These are phyloP conservation scores for Protonibea diacanthus DNA, from an alignment of 2,797 vertebrate species.

Conservation along the genomic window DNA sequence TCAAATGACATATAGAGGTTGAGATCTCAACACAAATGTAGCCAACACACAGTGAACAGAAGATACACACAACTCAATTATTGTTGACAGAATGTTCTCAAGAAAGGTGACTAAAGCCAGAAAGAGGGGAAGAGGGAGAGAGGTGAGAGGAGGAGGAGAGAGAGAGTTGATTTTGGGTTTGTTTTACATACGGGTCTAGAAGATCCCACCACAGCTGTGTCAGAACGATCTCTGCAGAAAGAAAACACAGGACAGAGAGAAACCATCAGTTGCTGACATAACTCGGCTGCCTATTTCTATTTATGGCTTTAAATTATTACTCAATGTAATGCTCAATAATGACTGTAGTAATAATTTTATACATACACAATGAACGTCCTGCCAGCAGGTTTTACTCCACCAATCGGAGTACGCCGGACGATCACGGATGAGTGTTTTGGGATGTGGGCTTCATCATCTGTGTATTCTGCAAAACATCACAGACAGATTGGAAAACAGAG, in stretches of 20 bases:
- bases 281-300: background rate
- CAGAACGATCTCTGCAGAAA: constrained; percentile 97
- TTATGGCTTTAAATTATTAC: background rate
- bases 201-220: constrained; percentile 95
- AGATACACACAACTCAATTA: constrained; percentile 73
- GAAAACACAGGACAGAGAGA: constrained; percentile 41
- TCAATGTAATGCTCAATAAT: accelerated
- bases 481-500: background rate
- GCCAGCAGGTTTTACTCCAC: constrained; percentile 96
- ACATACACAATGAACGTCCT: constrained; percentile 98
- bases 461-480: constrained; percentile 88
- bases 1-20: constrained; percentile 72
- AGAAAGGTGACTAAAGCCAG: constrained; percentile 77
- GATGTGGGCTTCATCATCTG: constrained; percentile 93
- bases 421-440: constrained; percentile 97
- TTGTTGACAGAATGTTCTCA: constrained; percentile 78
- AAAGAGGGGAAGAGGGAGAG: constrained; percentile 72
- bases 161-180: constrained; percentile 80
- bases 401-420: constrained; percentile 95
- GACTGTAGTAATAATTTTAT: background rate
- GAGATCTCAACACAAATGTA: constrained; percentile 77
- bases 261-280: constrained; percentile 21
- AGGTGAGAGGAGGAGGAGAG: constrained; percentile 63
- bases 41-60: constrained; percentile 80
- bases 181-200: constrained; percentile 99